These are phyloP conservation scores for Tubulanus polymorphus DNA, from an alignment of 2,888 invertebrate genomes.

Conservation along the genomic window DNA sequence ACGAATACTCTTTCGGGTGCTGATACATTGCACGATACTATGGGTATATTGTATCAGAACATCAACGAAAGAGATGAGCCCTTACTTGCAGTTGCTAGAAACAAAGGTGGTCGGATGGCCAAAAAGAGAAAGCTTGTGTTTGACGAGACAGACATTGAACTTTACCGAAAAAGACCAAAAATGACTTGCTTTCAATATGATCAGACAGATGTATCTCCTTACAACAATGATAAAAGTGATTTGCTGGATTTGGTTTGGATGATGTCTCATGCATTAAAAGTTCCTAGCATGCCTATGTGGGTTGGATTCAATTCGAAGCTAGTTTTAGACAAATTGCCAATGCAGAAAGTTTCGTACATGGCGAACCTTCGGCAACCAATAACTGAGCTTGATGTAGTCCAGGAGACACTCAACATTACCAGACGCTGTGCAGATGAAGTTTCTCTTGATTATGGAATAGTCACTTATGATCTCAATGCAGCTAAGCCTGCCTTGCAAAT, in stretches of 20 bases:
- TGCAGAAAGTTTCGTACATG: slow-evolving; percentile 20
- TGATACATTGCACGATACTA: slow-evolving; percentile 16
- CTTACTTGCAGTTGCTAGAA: neutral
- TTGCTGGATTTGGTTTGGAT: slow-evolving; percentile 10
- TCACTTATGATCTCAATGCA: slow-evolving; percentile 18
- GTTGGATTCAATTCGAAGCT: slow-evolving; percentile 18
- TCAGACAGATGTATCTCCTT: neutral
- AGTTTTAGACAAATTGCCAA: slow-evolving; percentile 13
- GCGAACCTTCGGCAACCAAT: slow-evolving; percentile 16
- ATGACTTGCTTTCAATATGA: slow-evolving; percentile 9
- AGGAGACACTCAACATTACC: slow-evolving; percentile 16
- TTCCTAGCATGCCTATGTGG: slow-evolving; percentile 17
- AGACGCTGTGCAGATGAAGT: slow-evolving; percentile 17
- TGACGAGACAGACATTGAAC: neutral
- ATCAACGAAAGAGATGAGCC: neutral
- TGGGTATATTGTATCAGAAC: slow-evolving; percentile 17
- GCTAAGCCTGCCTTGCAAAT: slow-evolving; percentile 24
- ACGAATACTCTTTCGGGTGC: slow-evolving; percentile 11
- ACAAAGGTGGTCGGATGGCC: neutral
- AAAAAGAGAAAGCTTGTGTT: slow-evolving; percentile 1
- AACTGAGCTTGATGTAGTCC: slow-evolving; percentile 17
- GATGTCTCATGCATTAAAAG: slow-evolving; percentile 10
- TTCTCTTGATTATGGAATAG: slow-evolving; percentile 14
- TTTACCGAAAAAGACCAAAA: slow-evolving; percentile 11
- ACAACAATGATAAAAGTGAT: neutral